Conservation (phyloP, 2,888 invertebrate genomes). For the Melikaiella ostensackeni region DNA sequence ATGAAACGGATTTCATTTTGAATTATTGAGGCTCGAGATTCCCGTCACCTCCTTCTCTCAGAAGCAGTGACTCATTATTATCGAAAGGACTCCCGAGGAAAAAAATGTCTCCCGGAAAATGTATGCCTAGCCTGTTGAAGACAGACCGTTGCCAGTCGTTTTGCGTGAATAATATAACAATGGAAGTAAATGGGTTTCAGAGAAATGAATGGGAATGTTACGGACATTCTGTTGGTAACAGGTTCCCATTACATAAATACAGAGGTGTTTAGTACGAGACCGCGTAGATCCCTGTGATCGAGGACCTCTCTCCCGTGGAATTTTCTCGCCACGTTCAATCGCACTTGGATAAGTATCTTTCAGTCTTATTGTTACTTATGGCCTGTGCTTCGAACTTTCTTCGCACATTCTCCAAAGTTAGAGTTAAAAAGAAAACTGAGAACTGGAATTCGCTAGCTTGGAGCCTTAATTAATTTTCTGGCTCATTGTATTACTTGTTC, state of each 20-base stretch:
- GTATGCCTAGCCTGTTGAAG: conserved; percentile 12
- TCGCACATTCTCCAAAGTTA: neutral
- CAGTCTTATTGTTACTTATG: conserved; percentile 23
- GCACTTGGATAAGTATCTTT: conserved; percentile 20
- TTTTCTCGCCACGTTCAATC: conserved; percentile 28
- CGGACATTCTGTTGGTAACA: conserved; percentile 26
- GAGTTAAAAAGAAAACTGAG: too few relatives aligned
- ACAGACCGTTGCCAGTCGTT: conserved; percentile 32
- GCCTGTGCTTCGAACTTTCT: neutral
- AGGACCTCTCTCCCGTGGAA: conserved; percentile 16
- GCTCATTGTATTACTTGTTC: too few relatives aligned
- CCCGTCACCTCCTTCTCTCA: conserved; percentile 17
- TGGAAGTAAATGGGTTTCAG: conserved; percentile 25
- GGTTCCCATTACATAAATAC: conserved; percentile 31
- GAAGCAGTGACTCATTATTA: conserved; percentile 21
- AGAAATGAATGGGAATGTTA: conserved; percentile 23
- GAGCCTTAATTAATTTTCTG: too few relatives aligned
- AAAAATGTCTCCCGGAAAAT: conserved; percentile 19
- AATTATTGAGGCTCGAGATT: conserved; percentile 21
- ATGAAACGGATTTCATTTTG: conserved; percentile 5
- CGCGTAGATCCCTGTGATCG: conserved; percentile 18
- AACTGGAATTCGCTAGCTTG: too few relatives aligned
- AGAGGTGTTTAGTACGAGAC: conserved; percentile 12
- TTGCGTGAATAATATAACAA: conserved; percentile 34
- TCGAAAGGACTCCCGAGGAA: conserved; percentile 4